Percentiles rank a stretch among this genome's conserved stretches.
Conservation (phyloP, 2,888 invertebrate species). For the Plagodis dolabraria region DNA sequence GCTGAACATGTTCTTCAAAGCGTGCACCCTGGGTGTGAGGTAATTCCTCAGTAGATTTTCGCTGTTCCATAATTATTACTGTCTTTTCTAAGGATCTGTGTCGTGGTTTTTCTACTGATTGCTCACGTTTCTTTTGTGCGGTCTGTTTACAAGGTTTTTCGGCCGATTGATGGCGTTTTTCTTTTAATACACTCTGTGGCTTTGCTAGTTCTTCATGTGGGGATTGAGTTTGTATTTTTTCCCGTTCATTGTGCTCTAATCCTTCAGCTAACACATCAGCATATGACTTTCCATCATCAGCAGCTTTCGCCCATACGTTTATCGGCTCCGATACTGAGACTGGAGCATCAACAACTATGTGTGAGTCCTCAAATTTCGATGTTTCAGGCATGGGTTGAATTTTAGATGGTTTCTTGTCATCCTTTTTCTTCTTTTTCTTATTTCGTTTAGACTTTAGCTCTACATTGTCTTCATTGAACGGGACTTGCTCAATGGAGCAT, state of each 20-base stretch:
- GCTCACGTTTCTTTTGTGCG: constrained; percentile 35
- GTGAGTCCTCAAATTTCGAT: constrained; percentile 6
- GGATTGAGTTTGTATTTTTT: constrained; percentile 15
- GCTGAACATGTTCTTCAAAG: constrained; percentile 28
- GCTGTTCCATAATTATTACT: constrained; percentile 28
- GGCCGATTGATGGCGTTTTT: constrained; percentile 30
- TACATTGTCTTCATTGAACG: constrained; percentile 36
- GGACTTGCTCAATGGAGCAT: constrained; percentile 32
- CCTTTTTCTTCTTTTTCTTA: constrained; percentile 69
- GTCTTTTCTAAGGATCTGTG: neutral
- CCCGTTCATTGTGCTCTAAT: constrained; percentile 41
- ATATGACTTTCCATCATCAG: constrained; percentile 87
- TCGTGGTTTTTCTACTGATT: constrained; percentile 30
- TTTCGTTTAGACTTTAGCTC: constrained; percentile 61
- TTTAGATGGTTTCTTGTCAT: constrained; percentile 55
- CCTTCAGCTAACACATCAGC: constrained; percentile 87
- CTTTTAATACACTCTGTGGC: constrained; percentile 34
- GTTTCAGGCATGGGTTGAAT: constrained; percentile 30
- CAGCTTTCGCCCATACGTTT: constrained; percentile 80
- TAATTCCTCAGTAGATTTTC: constrained; percentile 12
- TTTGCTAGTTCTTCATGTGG: constrained; percentile 11
- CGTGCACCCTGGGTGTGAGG: constrained; percentile 14
- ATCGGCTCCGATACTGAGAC: constrained; percentile 38
- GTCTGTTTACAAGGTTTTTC: constrained; percentile 31
- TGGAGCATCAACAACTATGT: constrained; percentile 20